These are phyloP conservation scores for Ictidomys tridecemlineatus DNA, from an alignment of 2,113 vertebrate genomes.

Conservation along the genomic window DNA sequence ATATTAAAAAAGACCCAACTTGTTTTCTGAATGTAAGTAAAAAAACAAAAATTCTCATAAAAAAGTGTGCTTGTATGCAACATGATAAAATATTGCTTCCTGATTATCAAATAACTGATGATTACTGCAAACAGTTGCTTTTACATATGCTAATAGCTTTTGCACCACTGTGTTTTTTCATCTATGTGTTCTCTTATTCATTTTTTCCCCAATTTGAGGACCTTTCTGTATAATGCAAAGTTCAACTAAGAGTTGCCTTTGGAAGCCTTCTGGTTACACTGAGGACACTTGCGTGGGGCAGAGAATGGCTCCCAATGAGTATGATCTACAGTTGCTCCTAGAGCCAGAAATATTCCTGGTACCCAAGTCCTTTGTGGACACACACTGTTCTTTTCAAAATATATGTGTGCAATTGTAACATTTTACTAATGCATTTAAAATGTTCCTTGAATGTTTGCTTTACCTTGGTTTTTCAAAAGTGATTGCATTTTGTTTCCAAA, in stretches of 20 bases:
- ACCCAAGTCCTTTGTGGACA: neutral
- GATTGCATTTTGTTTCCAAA: neutral
- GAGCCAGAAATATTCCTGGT: accelerated
- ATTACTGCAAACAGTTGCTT: neutral
- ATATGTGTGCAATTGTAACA: neutral
- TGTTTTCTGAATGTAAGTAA: neutral
- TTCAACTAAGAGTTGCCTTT: neutral
- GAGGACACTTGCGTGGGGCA: neutral
- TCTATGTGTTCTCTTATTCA: neutral
- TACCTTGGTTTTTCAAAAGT: neutral
- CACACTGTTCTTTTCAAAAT: neutral
- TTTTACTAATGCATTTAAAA: neutral
- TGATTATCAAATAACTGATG: neutral
- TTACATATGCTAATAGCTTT: neutral
- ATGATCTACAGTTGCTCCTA: accelerated
- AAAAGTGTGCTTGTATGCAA: neutral
- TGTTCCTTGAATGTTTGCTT: neutral
- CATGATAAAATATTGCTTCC: neutral
- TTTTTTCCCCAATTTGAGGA: neutral
- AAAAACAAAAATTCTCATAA: neutral
- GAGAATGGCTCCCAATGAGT: neutral
- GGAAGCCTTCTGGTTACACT: neutral
- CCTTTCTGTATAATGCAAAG: neutral
- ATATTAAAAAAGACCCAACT: neutral
- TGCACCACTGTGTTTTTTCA: neutral